Evolutionary conservation across 1,140 invertebrate species (phyloP).

Genomic region (Pseudoatta argentina): DNA sequence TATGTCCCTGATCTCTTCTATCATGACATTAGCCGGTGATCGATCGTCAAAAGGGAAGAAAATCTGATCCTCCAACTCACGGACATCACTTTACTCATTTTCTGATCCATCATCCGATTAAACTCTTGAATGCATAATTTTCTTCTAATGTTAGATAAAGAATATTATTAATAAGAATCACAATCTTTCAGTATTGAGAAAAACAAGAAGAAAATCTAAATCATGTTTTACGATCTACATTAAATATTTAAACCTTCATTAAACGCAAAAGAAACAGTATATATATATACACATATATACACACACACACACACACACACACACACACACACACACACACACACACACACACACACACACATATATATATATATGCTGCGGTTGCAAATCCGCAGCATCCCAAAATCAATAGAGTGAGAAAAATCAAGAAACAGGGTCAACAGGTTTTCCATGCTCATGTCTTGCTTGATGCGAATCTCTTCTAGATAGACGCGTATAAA

Average conservation of each 20-base stretch:
- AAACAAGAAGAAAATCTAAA: background rate
- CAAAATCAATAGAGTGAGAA: background rate
- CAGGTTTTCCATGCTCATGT: background rate
- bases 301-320: too few relatives aligned
- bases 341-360: too few relatives aligned
- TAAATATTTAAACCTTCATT: background rate
- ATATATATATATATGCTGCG: too few relatives aligned
- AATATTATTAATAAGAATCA: background rate
- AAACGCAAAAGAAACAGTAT: background rate
- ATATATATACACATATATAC: conserved; percentile 1
- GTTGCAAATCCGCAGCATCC: background rate
- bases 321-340: too few relatives aligned
- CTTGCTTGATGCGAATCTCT: background rate
- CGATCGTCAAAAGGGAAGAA: conserved; percentile 63
- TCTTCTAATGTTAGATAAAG: background rate
- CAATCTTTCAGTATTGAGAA: background rate
- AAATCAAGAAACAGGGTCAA: conserved; percentile 9
- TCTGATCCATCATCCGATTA: conserved; percentile 5
- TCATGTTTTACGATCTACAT: background rate
- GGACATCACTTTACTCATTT: conserved; percentile 11
- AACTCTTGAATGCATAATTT: background rate
- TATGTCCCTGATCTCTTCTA: conserved; percentile 72
- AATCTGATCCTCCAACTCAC: conserved; percentile 59
- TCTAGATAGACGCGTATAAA: background rate
- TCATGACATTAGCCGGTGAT: conserved; percentile 65